phyloP scores from a whole-genome alignment of 2,113 vertebrate genomes.

The Phrynocephalus versicolor region DNA sequence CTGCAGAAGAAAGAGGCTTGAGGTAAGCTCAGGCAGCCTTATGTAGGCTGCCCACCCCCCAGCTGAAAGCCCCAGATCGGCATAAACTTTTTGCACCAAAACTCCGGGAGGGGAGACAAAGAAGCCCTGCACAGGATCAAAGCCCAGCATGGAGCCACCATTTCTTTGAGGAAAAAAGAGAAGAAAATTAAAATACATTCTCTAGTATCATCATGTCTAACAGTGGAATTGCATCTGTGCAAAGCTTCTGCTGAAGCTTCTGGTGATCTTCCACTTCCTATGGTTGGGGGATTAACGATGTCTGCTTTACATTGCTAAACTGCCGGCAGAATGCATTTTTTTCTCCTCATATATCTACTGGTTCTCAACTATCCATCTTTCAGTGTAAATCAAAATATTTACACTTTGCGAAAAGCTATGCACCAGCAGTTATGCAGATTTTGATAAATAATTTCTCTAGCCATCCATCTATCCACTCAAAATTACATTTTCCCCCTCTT shows the following conservation, averaged over 20 bases:
- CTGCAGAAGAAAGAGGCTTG: too few species aligned
- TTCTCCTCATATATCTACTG: neutral
- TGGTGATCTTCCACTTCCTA: neutral
- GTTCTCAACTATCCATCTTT: neutral
- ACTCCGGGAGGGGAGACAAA: too few species aligned
- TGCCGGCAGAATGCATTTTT: neutral
- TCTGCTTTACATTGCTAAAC: neutral
- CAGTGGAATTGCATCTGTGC: neutral
- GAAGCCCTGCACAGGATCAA: too few species aligned
- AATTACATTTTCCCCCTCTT: neutral
- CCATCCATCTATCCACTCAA: neutral
- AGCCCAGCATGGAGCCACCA: too few species aligned
- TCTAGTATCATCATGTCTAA: neutral
- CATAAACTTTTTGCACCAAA: too few species aligned
- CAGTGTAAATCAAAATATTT: neutral
- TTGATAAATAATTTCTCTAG: neutral
- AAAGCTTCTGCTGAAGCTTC: neutral
- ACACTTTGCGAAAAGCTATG: neutral
- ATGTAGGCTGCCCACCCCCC: too few species aligned
- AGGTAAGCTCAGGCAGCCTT: too few species aligned
- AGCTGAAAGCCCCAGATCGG: too few species aligned
- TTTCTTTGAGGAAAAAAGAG: neutral
- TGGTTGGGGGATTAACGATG: neutral
- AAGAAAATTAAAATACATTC: neutral
- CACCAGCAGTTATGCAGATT: neutral